Base-by-base conservation (phyloP, 92 coral and sea anemone genomes). In the Epizoanthus stellaris region DNA sequence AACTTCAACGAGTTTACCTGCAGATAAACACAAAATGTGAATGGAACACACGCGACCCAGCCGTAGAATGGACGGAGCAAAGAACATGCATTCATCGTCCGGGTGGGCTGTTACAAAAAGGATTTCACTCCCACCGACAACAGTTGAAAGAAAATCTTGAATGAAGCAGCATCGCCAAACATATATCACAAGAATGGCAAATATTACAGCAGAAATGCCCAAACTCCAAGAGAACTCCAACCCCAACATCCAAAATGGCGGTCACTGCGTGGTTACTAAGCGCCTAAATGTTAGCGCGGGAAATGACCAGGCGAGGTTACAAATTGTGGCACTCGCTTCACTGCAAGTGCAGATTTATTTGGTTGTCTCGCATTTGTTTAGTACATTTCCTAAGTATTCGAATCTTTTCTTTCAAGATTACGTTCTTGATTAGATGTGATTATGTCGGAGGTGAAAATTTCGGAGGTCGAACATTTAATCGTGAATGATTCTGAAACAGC, bases 1-100 rank as follows among this genome's bases (percentile, higher is more conserved):
- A 66, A 16, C 67, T 42, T 64, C 17, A 13, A n/a, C n/a, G 57
- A 52, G 56, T 52, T 40, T 82, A 96, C 98, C 99, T 74, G 90
- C 82, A 6, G 95, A 87, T 47, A 94, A 82, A 68, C 99, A 96
- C 42, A 96, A 88, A 39, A 96, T 77, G 17, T 90, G 90, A 34
- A 90, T 91, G 2, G 88, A 77, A 30, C 93, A 82, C 60, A 76
- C 85, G 23, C 95, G 85, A 19, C 73, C 65, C 59, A 94, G 91
- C 71, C 91, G 88, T 67, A 90, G 63, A 38, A 94, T 94, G 39
- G 92, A 45, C n/a, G 99, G 99, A 13, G 95, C 93, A 81, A 96
- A 96, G 80, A 96, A 96, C 99, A 96, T 96, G 70, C 99, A 96
- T 73, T 96, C 99, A 80, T 96, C 99, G 89, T 96, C 99, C 6